Percentiles rank a stretch among this genome's conserved stretches.
These are phyloP conservation scores for Dolichopus griseipennis DNA, from an alignment of 2,888 invertebrate species.

Conservation along the genomic window DNA sequence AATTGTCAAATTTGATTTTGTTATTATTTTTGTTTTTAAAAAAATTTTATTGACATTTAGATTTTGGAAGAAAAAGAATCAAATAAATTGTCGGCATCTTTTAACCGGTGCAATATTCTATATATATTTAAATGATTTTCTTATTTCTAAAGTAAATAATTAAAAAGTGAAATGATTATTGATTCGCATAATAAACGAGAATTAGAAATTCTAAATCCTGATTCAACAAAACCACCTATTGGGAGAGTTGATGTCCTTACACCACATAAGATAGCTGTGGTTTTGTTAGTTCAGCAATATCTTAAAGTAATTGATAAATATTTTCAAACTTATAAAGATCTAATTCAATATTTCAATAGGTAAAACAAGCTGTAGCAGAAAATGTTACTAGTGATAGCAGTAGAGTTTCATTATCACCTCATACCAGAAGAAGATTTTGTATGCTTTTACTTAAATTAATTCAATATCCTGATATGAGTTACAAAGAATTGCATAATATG, in stretches of 20 bases:
- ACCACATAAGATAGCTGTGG: conserved; percentile 70
- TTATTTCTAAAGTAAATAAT: too few relatives aligned
- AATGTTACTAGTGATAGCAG: conserved; percentile 26
- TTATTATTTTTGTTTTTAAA: too few relatives aligned
- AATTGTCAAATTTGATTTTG: too few relatives aligned
- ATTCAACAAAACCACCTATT: not conserved
- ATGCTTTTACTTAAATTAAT: conserved; percentile 69
- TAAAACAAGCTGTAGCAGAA: conserved; percentile 33
- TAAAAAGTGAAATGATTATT: not conserved
- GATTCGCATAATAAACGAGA: not conserved
- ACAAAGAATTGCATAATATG: conserved; percentile 55
- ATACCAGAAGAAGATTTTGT: conserved; percentile 68
- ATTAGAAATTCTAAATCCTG: not conserved
- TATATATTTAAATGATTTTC: too few relatives aligned
- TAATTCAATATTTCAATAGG: conserved; percentile 24
- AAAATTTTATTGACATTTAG: too few relatives aligned
- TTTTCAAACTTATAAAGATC: too few relatives aligned
- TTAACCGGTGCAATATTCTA: too few relatives aligned
- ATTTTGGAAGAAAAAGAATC: too few relatives aligned
- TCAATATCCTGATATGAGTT: conserved; percentile 68
- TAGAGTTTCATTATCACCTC: conserved; percentile 42
- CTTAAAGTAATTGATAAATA: conserved; percentile 46
- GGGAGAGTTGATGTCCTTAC: conserved; percentile 48
- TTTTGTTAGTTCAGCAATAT: conserved; percentile 67
- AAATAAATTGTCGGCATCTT: too few relatives aligned